phyloP scores from a whole-genome alignment of 2,113 vertebrate species.

The Leptobrachium ailaonicum region DNA sequence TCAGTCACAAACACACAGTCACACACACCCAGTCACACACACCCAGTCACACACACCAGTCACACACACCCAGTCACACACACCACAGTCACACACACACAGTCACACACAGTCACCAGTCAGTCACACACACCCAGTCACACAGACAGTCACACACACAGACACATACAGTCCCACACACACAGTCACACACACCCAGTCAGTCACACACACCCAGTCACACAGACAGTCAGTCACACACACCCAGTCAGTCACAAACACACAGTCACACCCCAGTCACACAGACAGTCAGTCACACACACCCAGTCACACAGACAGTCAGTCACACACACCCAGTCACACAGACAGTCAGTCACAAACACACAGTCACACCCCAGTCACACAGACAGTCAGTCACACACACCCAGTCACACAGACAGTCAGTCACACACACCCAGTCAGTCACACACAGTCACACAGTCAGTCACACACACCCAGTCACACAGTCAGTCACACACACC shows the following conservation, averaged over 20 bases:
- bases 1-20: constrained; percentile 4
- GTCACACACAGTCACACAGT: constrained; percentile 3
- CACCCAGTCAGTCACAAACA: neutral
- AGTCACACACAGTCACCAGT: neutral
- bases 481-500: neutral
- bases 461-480: constrained; percentile 1
- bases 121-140: neutral
- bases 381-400: neutral
- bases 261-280: neutral
- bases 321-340: neutral
- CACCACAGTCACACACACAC: neutral
- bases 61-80: no score
- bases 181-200: neutral
- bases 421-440: neutral
- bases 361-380: neutral
- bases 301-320: neutral
- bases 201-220: neutral
- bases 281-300: neutral
- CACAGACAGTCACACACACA: neutral
- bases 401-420: neutral
- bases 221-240: neutral
- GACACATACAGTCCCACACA: no score
- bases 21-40: constrained; percentile 3
- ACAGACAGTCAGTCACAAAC: neutral
- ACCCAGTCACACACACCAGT: neutral